Evolutionary conservation across 1,140 invertebrate genomes (phyloP), one percentile per base, ranked within the genome.

Genomic region (Drosophila tsacasi): DNA sequence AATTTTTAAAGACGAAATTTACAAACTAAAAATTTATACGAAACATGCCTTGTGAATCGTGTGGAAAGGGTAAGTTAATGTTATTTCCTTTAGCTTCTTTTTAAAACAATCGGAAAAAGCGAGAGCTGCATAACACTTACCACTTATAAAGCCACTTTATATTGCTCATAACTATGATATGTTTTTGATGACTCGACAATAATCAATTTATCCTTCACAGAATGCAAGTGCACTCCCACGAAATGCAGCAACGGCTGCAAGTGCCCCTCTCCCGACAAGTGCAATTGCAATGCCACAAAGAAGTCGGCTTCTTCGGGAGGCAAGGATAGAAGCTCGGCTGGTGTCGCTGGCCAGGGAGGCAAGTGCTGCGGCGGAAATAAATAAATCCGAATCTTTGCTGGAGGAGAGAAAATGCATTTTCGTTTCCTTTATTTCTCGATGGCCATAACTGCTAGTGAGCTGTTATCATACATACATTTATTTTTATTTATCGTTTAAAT

Each of bases 191-290:
- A 54, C 6, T 25, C 15, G 1, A 49, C 3, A 25, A 49, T 9
- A 49, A 25, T 17, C 12, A 9, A 25, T 49, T 25, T 27, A 23
- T 27, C 17, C 12, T 46, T 81, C 81, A 1, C 83, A 95, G 94
- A 83, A 50, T 95, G 94, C 84, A 94, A 94, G 76, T 95, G 94
- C 92, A 94, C 93, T 2, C 65, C 91, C 1, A 86, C 85, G 15
- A 94, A 94, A 61, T 94, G 94, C 68, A 91, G 93, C 52, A 80
- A 92, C 21, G 76, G 63, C 12, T 94, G 94, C 85, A 94, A 94
- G 66, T 94, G 94, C 63, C 93, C 93, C 19, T 63, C 87, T 0
- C 92, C 87, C 1, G 94, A 94, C 37, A 85, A 91, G 25, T 93
- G 93, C 71, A 93, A 94, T 52, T 91, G 67, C 73, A 89, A 32